phyloP scores from a whole-genome alignment of 2,888 invertebrate genomes.

The Piscicola geometra region DNA sequence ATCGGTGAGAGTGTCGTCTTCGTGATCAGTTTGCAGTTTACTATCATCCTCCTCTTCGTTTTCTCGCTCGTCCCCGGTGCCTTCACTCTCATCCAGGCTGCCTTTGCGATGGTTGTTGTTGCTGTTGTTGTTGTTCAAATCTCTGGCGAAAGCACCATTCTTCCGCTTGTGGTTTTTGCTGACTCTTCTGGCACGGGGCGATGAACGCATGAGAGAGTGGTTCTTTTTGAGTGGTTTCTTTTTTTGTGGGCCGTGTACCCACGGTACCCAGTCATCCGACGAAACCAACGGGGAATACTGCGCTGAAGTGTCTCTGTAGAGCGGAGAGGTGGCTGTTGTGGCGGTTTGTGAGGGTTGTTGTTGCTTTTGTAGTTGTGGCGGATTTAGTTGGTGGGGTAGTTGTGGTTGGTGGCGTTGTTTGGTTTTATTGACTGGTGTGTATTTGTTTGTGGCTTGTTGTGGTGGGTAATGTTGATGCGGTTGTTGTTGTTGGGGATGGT shows the following conservation, averaged over 20 bases:
- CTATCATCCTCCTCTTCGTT: not conserved
- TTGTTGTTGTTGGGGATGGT: not conserved
- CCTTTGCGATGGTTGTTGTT: not conserved
- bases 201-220: not conserved
- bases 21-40: not conserved
- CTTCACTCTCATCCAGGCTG: constrained; percentile 3
- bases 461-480: not conserved
- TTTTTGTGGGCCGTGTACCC: not conserved
- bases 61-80: not conserved
- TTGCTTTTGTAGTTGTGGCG: not conserved
- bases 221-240: constrained; percentile 3
- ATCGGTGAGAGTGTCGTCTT: not conserved
- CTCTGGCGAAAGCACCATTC: not conserved
- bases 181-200: not conserved
- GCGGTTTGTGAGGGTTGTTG: not conserved
- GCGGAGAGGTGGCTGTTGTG: not conserved
- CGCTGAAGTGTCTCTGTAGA: not conserved
- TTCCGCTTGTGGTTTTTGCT: not conserved
- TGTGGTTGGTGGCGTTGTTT: constrained; percentile 10
- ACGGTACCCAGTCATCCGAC: not conserved
- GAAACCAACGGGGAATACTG: not conserved
- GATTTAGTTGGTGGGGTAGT: not conserved
- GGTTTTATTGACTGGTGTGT: no score
- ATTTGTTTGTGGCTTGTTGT: no score
- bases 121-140: not conserved